These are phyloP conservation scores for Pardalotus punctatus DNA, from an alignment of 2,113 vertebrate genomes.

Conservation along the genomic window DNA sequence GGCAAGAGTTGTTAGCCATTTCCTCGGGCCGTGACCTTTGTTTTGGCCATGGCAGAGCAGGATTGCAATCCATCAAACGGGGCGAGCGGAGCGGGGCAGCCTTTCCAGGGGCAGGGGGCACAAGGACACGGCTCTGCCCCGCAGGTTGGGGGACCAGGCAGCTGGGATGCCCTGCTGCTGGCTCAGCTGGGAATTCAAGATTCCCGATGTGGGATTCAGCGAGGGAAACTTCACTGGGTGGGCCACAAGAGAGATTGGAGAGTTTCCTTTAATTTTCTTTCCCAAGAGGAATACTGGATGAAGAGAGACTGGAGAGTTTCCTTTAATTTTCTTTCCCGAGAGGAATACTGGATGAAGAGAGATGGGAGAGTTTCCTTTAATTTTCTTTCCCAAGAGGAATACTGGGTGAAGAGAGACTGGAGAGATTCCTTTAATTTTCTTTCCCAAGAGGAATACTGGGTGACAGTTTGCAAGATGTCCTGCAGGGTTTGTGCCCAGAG, in stretches of 20 bases:
- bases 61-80: conserved; percentile 18
- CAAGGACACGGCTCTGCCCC: neutral
- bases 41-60: conserved; percentile 24
- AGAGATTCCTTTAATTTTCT: too few relatives aligned
- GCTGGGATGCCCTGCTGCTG: accelerated
- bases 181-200: neutral
- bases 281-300: neutral
- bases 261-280: neutral
- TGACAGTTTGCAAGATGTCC: neutral
- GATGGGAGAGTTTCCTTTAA: neutral
- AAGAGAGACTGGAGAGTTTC: too few relatives aligned
- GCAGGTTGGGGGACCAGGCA: neutral
- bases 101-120: neutral
- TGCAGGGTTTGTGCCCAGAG: neutral
- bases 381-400: neutral
- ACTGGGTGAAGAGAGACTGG: accelerated
- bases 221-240: neutral
- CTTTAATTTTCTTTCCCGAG: too few relatives aligned
- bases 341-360: too few relatives aligned
- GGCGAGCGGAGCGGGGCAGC: neutral
- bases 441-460: too few relatives aligned
- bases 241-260: neutral
- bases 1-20: conserved; percentile 51
- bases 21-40: conserved; percentile 55
- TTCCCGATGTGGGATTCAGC: accelerated